phyloP scores from a whole-genome alignment of 2,888 invertebrate genomes.

The Pheosia tremula region DNA sequence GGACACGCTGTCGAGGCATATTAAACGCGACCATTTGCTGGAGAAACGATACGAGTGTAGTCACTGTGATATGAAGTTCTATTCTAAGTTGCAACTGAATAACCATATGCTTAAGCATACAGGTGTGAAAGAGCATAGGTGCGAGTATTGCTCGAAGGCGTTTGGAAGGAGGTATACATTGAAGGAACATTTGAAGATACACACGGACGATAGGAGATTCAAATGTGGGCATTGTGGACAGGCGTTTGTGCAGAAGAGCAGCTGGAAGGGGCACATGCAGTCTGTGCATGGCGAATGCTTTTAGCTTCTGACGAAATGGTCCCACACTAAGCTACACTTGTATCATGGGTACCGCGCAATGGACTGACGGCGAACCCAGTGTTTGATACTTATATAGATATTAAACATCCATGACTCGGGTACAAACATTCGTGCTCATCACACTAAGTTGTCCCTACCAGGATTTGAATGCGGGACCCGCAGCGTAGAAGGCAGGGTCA shows the following conservation, averaged over 20 bases:
- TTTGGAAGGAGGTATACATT: conserved; percentile 27
- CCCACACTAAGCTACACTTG: background rate
- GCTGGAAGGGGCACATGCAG: conserved; percentile 34
- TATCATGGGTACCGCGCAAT: background rate
- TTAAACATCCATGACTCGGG: too few relatives aligned
- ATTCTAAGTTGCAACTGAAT: conserved; percentile 14
- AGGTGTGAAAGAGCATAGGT: conserved; percentile 22
- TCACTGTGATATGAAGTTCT: conserved; percentile 30
- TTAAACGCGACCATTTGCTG: conserved; percentile 29
- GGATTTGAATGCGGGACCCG: too few relatives aligned
- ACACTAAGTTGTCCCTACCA: too few relatives aligned
- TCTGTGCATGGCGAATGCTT: conserved; percentile 15
- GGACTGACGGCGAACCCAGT: too few relatives aligned
- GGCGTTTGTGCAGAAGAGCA: conserved; percentile 36
- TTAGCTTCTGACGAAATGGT: background rate
- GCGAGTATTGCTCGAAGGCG: conserved; percentile 26
- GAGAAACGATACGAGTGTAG: conserved; percentile 26
- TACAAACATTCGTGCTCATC: too few relatives aligned
- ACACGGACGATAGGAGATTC: conserved; percentile 28
- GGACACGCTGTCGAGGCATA: conserved; percentile 20
- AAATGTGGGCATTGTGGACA: conserved; percentile 31
- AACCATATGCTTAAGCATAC: conserved; percentile 35
- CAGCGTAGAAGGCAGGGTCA: too few relatives aligned
- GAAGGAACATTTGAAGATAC: conserved; percentile 32
- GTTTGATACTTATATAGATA: too few relatives aligned